Evolutionary conservation across 1,140 invertebrate genomes (phyloP).

Genomic region (Diachasmimorpha longicaudata): DNA sequence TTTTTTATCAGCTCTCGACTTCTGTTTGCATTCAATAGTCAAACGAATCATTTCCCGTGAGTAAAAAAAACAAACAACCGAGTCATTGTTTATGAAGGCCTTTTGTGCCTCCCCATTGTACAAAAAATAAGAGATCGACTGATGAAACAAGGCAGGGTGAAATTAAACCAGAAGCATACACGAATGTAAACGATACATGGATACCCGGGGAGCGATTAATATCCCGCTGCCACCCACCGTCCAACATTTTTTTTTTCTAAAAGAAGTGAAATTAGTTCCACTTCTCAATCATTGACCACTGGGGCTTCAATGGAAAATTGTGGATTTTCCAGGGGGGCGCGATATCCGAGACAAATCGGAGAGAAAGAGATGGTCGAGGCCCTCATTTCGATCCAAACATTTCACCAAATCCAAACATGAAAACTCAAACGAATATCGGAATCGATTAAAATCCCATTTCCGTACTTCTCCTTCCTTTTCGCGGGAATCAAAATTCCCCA

Average conservation of each 20-base stretch:
- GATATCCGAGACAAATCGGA: background rate
- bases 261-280: conserved; percentile 19
- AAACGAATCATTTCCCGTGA: conserved; percentile 7
- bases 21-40: conserved; percentile 19
- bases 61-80: conserved; percentile 1
- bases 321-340: background rate
- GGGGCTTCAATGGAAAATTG: conserved; percentile 12
- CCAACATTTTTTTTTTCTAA: conserved; percentile 19
- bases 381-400: background rate
- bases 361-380: background rate
- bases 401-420: background rate
- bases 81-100: conserved; percentile 20
- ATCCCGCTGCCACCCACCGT: conserved; percentile 18
- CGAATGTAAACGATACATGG: conserved; percentile 7
- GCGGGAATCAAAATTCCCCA: too few species aligned
- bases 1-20: too few species aligned
- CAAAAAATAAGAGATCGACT: conserved; percentile 10
- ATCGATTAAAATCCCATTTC: too few species aligned
- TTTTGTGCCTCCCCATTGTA: conserved; percentile 2
- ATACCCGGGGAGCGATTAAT: conserved; percentile 15
- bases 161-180: background rate
- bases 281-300: conserved; percentile 10
- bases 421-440: background rate
- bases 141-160: background rate
- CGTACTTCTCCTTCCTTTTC: too few species aligned